Conservation (phyloP, 2,888 invertebrate genomes). For the Epiblema foenella region DNA sequence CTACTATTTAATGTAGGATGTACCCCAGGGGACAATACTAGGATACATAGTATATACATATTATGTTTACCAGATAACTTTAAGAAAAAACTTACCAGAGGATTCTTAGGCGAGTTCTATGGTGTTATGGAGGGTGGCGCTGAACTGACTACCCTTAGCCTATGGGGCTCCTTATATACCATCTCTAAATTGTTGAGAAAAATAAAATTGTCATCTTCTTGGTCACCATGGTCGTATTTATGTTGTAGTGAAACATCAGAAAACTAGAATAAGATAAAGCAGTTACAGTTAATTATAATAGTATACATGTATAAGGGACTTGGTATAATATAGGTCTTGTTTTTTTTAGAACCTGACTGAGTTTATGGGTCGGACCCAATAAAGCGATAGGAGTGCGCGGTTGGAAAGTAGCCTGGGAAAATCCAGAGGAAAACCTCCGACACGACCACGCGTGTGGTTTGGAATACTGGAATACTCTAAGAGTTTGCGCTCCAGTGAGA, state of each 20-base stretch:
- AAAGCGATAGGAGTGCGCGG: too few species aligned
- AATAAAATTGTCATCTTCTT: slow-evolving; percentile 45
- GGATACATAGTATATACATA: not conserved
- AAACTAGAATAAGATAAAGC: not conserved
- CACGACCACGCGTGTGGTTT: too few species aligned
- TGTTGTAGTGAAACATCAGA: slow-evolving; percentile 27
- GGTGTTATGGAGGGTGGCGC: slow-evolving; percentile 59
- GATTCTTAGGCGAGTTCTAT: slow-evolving; percentile 45
- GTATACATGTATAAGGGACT: too few species aligned
- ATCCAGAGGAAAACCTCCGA: too few species aligned
- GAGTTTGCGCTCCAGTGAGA: too few species aligned
- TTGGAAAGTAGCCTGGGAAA: too few species aligned
- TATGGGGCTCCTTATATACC: slow-evolving; percentile 68
- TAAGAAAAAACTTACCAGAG: slow-evolving; percentile 53
- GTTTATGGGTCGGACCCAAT: too few species aligned
- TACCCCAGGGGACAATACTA: not conserved
- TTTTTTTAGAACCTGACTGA: too few species aligned
- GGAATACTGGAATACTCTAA: too few species aligned
- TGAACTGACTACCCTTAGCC: slow-evolving; percentile 65
- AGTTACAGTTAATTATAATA: too few species aligned
- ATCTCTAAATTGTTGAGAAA: slow-evolving; percentile 44
- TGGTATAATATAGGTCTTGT: too few species aligned
- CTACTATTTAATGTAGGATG: not conserved
- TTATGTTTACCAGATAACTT: not conserved
- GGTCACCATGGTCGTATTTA: slow-evolving; percentile 5